Percentiles rank a stretch among this genome's conserved stretches.
Conservation (phyloP, 1,140 invertebrate species). For the Heterodera schachtii region DNA sequence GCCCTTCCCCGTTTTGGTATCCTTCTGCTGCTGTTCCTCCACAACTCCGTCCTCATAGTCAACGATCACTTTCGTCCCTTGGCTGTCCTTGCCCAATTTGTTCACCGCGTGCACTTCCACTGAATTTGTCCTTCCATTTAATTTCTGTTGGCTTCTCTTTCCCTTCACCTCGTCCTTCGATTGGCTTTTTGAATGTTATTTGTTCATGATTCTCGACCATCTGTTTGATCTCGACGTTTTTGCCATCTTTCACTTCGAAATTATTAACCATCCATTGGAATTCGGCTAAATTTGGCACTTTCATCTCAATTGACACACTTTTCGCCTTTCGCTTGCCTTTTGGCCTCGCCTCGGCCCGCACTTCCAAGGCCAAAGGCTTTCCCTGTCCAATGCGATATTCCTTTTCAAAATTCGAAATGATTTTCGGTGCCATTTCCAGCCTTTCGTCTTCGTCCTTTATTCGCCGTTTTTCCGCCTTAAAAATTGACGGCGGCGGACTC, state of each 20-base stretch:
- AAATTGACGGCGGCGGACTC: constrained; percentile 21
- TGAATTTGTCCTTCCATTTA: neutral
- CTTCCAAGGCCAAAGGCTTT: constrained; percentile 49
- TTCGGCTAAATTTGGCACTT: constrained; percentile 28
- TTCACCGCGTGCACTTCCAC: constrained; percentile 58
- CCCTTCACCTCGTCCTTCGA: constrained; percentile 43
- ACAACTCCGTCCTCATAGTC: constrained; percentile 44
- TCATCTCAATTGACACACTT: neutral
- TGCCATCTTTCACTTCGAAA: constrained; percentile 54
- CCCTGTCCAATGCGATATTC: constrained; percentile 39
- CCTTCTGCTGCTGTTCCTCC: neutral
- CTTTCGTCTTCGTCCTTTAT: constrained; percentile 7
- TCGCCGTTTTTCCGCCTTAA: constrained; percentile 28
- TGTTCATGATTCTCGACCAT: constrained; percentile 44
- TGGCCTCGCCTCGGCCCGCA: constrained; percentile 54
- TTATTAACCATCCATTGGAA: constrained; percentile 60
- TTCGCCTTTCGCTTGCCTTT: constrained; percentile 29
- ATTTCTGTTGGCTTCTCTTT: neutral
- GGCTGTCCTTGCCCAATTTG: constrained; percentile 46
- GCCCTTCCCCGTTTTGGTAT: neutral
- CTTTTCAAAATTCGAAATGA: constrained; percentile 41
- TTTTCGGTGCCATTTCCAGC: constrained; percentile 52
- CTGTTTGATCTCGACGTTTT: constrained; percentile 50
- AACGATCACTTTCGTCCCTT: constrained; percentile 51
- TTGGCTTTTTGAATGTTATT: constrained; percentile 42